Percentiles rank a stretch among this genome's conserved stretches.
Evolutionary conservation across 2,797 vertebrate species (phyloP).

Genomic region (Alcedo atthis): DNA sequence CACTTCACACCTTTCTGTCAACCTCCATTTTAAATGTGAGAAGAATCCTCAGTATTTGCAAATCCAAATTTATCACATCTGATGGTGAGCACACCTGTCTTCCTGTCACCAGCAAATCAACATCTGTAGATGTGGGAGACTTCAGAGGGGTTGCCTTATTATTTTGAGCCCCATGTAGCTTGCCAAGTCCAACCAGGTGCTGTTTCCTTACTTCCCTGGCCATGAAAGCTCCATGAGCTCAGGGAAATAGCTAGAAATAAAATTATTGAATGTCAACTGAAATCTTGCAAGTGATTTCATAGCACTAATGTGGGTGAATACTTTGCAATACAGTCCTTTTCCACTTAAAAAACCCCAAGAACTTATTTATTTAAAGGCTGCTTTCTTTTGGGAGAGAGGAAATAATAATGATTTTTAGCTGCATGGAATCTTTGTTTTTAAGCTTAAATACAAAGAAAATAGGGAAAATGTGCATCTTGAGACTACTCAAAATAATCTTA

Average conservation of each 20-base stretch:
- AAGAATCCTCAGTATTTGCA: neutral
- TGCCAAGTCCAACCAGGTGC: slow-evolving; percentile 46
- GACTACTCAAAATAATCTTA: slow-evolving; percentile 17
- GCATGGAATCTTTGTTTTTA: neutral
- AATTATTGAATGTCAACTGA: slow-evolving; percentile 31
- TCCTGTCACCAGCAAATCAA: neutral
- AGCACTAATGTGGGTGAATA: neutral
- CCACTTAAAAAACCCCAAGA: neutral
- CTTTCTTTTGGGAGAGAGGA: neutral
- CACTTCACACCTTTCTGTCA: neutral
- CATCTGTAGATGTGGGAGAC: neutral
- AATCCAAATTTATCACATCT: neutral
- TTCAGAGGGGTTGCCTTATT: neutral
- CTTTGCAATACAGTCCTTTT: neutral
- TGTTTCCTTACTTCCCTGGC: slow-evolving; percentile 4
- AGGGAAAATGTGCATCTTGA: neutral
- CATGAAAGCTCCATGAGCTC: neutral
- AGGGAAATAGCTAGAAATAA: slow-evolving; percentile 37
- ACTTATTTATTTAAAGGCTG: neutral
- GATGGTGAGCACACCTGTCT: neutral
- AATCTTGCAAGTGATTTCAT: slow-evolving; percentile 10
- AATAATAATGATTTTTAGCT: slow-evolving; percentile 11
- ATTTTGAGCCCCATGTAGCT: neutral
- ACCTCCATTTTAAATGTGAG: slow-evolving; percentile 10
- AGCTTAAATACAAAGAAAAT: neutral